Evolutionary conservation across 2,888 invertebrate genomes (phyloP), one percentile per base, ranked within the genome.

Genomic region (Luffia ferchaultella): DNA sequence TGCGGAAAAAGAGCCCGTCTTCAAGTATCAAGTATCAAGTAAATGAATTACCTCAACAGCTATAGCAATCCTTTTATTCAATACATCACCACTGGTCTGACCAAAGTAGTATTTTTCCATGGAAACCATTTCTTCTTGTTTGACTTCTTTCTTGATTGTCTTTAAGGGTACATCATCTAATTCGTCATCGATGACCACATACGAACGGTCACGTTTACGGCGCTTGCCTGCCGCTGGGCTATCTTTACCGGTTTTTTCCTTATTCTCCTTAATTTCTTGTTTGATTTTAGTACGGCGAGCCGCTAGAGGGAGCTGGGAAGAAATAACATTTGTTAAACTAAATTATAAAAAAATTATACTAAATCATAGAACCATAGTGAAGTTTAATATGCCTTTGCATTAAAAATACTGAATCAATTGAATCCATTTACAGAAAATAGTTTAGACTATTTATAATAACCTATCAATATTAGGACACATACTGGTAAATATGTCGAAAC

Each of bases 61-160:
- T 41, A 82, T 79, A 43, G 76, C 62, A 9, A 65, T 56, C 48
- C 65, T 63, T 12, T 64, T 59, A 1, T 41, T 48, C 0, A 55
- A 55, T 0, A 49, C 62, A 0, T 61, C 51, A 1, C 82, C 84
- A 1, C 74, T 77, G 1, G 75, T 63, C 57, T 85, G 86, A 0
- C 89, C 90, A 58, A 89, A 90, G 72, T 89, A 90, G 60, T 86
- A 89, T 52, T 85, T 77, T 66, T 89, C 89, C 60, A 90, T 72
- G 1, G 87, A 86, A 55, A 87, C 82, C 17, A 86, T 73, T 62
- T 78, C 72, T 49, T 79, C 80, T 0, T 77, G 73, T 40, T 71
- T 70, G 16, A 61, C 57, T 48, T 79, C 84, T 58, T 78, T 78
- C 67, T 80, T 79, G 58, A 80, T 80, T 52, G 54, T 67, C 62